Evolutionary conservation across 2,888 invertebrate species (phyloP).

Genomic region (Smittia aterrima): DNA sequence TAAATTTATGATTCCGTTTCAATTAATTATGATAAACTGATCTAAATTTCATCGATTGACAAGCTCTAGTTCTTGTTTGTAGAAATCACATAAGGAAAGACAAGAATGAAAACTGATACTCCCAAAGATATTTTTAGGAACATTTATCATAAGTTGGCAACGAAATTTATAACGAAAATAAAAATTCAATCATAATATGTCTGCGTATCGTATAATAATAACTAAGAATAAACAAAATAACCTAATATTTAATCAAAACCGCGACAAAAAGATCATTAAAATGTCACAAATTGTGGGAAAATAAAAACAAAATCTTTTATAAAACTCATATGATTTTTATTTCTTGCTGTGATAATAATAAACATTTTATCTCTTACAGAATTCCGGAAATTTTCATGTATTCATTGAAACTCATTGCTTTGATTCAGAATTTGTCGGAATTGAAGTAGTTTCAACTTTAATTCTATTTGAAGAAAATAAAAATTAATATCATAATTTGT

Average conservation of each 20-base stretch:
- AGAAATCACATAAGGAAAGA: too few relatives aligned
- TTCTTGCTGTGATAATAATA: not conserved
- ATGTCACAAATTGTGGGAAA: not conserved
- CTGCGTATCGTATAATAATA: not conserved
- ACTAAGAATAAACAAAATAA: not conserved
- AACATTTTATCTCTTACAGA: not conserved
- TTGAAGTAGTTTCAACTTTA: too few relatives aligned
- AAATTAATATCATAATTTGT: not conserved
- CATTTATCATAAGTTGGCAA: not conserved
- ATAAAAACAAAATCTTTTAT: constrained; percentile 10
- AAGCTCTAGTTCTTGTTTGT: too few relatives aligned
- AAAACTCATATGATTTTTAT: too few relatives aligned
- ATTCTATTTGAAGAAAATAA: not conserved
- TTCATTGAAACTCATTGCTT: not conserved
- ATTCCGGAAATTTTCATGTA: not conserved
- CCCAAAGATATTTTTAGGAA: constrained; percentile 18
- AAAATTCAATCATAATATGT: not conserved
- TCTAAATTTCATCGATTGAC: too few relatives aligned
- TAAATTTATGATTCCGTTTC: too few relatives aligned
- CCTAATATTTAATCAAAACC: constrained; percentile 9
- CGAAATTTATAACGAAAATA: not conserved
- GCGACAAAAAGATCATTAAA: not conserved
- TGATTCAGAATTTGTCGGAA: not conserved
- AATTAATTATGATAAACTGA: too few relatives aligned
- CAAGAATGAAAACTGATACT: constrained; percentile 10